Evolutionary conservation across 2,113 vertebrate genomes (phyloP), one percentile per base, ranked within the genome.

Genomic region (Nibea albiflora): DNA sequence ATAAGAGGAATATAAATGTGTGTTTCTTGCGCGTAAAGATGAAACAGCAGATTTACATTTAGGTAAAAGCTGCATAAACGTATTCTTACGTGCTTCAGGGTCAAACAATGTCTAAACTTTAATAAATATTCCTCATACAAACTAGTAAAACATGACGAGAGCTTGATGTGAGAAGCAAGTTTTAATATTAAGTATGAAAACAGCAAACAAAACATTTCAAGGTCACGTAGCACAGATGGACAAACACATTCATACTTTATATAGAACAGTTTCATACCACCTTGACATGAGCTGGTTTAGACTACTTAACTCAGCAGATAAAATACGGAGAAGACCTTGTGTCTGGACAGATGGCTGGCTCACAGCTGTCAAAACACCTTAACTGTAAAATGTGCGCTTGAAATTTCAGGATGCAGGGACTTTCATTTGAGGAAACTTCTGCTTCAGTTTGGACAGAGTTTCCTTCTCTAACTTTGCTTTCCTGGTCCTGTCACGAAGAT

Each of bases 341-440:
- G 11, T 31, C 22, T 61, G 56, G n/a, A 73, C 17, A 66, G 14
- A 35, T 54, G 35, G 1, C 1, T 8, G 16, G 2, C 31, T 39
- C 5, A 58, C 7, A 66, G 42, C 8, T 35, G 11, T 39, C 54
- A 54, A 46, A 75, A 62, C 8, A 22, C 26, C 28, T 1, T 1
- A 46, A 47, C 26, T 53, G 42, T 39, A 64, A 69, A 63, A 28
- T 4, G n/a, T 12, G n/a, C 1, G 9, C 7, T 46, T 22, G 3
- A 62, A 15, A 20, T 63, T 86, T 91, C 74, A 93, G 1, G 76
- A 87, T 20, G 88, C 60, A 8, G 90, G 39, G 53, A 86, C 79
- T 60, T 95, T 94, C 78, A 95, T 82, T 0, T 95, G 88, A 76
- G 97, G 95, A 83, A 97, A 97, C 82, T 83, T 96, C 57, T 92